Conservation (phyloP, 1,140 invertebrate genomes). For the Ylistrum balloti region DNA sequence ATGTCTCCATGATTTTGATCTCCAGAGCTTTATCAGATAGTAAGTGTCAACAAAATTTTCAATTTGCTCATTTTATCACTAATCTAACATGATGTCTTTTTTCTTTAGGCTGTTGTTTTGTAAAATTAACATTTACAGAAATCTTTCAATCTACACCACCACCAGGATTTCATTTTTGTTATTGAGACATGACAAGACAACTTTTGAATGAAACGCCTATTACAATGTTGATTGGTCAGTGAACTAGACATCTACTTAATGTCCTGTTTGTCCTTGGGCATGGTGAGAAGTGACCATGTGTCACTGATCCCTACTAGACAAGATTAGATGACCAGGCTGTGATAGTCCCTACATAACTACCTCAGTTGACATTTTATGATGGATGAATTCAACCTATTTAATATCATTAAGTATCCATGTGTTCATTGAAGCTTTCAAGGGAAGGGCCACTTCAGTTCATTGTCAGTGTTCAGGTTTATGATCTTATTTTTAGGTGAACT, state of each 20-base stretch:
- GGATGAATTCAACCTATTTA: slow-evolving; percentile 9
- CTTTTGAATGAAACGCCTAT: slow-evolving; percentile 17
- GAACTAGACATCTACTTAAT: slow-evolving; percentile 19
- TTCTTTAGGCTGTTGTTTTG: no score
- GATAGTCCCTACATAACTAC: not conserved
- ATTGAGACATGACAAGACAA: not conserved
- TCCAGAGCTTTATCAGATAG: no score
- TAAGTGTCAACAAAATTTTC: no score
- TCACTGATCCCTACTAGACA: not conserved
- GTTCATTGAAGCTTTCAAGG: not conserved
- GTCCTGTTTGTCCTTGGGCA: slow-evolving; percentile 7
- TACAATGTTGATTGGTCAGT: not conserved
- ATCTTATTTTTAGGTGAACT: not conserved
- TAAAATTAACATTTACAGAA: no score
- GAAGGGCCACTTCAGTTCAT: not conserved
- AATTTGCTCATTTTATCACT: no score
- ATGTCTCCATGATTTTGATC: no score
- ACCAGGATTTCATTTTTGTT: not conserved
- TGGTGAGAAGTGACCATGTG: not conserved
- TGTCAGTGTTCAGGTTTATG: not conserved
- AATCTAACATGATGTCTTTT: no score
- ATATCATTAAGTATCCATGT: slow-evolving; percentile 19
- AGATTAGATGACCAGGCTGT: not conserved
- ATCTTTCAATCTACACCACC: no score
- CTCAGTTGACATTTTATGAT: not conserved